A percentile compares a stretch with the other conserved stretches of the same genome.
These are phyloP conservation scores for Kryptolebias ocellatus DNA, from an alignment of 2,797 vertebrate genomes.

Conservation along the genomic window DNA sequence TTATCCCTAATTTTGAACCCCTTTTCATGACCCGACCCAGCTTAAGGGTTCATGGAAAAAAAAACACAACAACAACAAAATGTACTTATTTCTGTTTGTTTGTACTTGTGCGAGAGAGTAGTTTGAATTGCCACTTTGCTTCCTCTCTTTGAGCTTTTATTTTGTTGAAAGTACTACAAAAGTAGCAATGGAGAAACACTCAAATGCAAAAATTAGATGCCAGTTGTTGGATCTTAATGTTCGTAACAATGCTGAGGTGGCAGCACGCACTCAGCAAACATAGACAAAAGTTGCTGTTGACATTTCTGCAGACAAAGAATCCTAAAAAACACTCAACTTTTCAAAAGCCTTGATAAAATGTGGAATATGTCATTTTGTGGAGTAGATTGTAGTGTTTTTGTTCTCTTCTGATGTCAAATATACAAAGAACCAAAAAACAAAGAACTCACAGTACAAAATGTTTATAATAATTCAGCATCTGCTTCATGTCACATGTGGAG, in stretches of 20 bases:
- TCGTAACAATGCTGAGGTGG: constrained; percentile 30
- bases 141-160: constrained; percentile 26
- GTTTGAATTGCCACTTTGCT: constrained; percentile 33
- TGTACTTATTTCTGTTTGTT: constrained; percentile 32
- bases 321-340: constrained; percentile 31
- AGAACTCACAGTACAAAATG: not conserved
- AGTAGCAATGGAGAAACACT: constrained; percentile 32
- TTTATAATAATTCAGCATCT: not conserved
- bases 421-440: not conserved
- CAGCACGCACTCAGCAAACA: constrained; percentile 12
- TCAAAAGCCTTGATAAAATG: constrained; percentile 31
- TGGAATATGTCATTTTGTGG: constrained; percentile 28
- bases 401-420: not conserved
- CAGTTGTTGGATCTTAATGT: constrained; percentile 40
- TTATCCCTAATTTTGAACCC: not conserved
- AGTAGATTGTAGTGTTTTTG: constrained; percentile 30
- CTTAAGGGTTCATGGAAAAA: constrained; percentile 1
- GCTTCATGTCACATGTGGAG: not conserved
- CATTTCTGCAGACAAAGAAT: constrained; percentile 59
- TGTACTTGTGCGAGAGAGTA: constrained; percentile 30
- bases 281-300: constrained; percentile 55
- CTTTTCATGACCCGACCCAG: not conserved
- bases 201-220: constrained; percentile 27
- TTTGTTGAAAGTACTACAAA: constrained; percentile 38
- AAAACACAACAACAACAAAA: fast-evolving